Conservation (phyloP, 2,888 invertebrate genomes). For the Xiphydria camelus region DNA sequence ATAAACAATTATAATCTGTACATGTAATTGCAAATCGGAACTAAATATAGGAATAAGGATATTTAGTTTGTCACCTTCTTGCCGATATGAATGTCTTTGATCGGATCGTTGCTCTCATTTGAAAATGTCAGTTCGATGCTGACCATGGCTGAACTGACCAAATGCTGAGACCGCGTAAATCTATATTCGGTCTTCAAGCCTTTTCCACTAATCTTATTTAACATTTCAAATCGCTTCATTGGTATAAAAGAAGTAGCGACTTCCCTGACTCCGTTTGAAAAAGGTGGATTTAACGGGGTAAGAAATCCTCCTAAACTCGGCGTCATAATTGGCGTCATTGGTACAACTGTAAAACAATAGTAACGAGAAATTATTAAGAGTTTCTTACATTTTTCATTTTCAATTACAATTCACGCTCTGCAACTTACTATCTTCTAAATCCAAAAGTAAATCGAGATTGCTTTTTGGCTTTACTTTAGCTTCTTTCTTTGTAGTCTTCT, state of each 20-base stretch:
- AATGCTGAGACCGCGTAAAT: constrained; percentile 79
- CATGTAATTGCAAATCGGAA: constrained; percentile 7
- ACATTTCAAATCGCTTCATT: constrained; percentile 64
- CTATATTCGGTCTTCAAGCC: constrained; percentile 69
- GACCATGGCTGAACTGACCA: constrained; percentile 80
- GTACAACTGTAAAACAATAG: constrained; percentile 59
- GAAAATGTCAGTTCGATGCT: constrained; percentile 79
- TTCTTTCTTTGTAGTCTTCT: constrained; percentile 38
- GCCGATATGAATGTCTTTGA: constrained; percentile 71
- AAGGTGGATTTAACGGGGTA: constrained; percentile 62
- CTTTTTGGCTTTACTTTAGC: constrained; percentile 62
- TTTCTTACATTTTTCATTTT: too few relatives aligned
- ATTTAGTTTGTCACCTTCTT: constrained; percentile 67
- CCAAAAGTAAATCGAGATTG: constrained; percentile 81
- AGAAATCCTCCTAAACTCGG: constrained; percentile 81
- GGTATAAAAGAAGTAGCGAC: constrained; percentile 67
- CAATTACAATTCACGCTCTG: constrained; percentile 61
- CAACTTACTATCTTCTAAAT: constrained; percentile 72
- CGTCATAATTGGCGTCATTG: constrained; percentile 75
- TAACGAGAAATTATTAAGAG: constrained; percentile 1
- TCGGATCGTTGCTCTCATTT: constrained; percentile 70
- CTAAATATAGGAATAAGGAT: constrained; percentile 4
- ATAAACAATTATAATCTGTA: constrained; percentile 10
- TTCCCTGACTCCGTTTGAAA: constrained; percentile 50
- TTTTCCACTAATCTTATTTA: constrained; percentile 73